Percentiles rank a stretch among this genome's conserved stretches.
Evolutionary conservation across 2,113 vertebrate genomes (phyloP).

Genomic region (Paraplagusia blochii): DNA sequence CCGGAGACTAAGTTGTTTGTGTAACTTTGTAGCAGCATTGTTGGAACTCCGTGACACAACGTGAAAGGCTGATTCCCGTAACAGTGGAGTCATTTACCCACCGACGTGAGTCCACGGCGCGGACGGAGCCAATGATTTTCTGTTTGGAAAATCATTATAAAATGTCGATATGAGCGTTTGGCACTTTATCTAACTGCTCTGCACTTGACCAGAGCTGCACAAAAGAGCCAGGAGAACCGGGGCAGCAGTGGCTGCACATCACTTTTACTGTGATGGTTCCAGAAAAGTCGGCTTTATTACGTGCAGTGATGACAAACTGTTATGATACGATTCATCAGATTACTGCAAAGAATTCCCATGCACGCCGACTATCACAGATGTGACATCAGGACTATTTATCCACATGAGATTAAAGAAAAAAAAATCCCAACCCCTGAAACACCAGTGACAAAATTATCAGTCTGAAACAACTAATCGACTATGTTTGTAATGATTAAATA

Average conservation of each 20-base stretch:
- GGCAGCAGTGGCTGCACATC: slow-evolving; percentile 4
- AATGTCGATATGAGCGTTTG: slow-evolving; percentile 35
- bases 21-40: slow-evolving; percentile 52
- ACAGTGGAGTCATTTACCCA: slow-evolving; percentile 6
- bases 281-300: slow-evolving; percentile 7
- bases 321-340: slow-evolving; percentile 14
- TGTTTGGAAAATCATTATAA: slow-evolving; percentile 22
- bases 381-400: not conserved
- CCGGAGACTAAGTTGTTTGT: slow-evolving; percentile 55
- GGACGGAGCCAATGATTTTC: slow-evolving; percentile 5
- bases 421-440: too few relatives aligned
- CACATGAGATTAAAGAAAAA: too few relatives aligned
- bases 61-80: slow-evolving; percentile 2
- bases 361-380: not conserved
- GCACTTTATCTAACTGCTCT: slow-evolving; percentile 9
- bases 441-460: too few relatives aligned
- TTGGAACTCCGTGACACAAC: not conserved
- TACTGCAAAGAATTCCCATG: slow-evolving; percentile 18
- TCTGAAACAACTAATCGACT: too few relatives aligned
- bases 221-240: slow-evolving; percentile 5
- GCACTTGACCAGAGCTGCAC: slow-evolving; percentile 39
- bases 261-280: slow-evolving; percentile 9
- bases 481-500: too few relatives aligned
- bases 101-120: not conserved
- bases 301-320: slow-evolving; percentile 3